These are phyloP conservation scores for Helogale parvula DNA, from an alignment of 2,113 vertebrate genomes.

Conservation along the genomic window DNA sequence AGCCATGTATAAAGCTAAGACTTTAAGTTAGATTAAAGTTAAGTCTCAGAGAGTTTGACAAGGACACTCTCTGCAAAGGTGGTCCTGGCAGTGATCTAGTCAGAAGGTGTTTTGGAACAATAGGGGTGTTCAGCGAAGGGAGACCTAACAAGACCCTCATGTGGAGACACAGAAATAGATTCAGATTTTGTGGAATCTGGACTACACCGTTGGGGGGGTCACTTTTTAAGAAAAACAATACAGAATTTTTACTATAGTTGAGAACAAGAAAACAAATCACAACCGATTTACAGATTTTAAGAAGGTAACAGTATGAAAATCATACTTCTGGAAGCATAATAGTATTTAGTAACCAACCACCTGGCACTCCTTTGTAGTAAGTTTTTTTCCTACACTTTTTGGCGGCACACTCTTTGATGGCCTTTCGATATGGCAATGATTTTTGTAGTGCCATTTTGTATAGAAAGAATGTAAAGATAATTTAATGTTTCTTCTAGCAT, in stretches of 20 bases:
- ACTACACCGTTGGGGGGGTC: fast-evolving
- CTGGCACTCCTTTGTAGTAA: neutral
- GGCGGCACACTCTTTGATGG: fast-evolving
- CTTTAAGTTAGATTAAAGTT: neutral
- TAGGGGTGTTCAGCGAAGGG: fast-evolving
- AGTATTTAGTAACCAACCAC: neutral
- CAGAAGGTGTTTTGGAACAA: neutral
- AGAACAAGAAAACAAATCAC: neutral
- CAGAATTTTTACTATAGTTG: neutral
- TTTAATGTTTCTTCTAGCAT: neutral
- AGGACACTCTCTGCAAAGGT: neutral
- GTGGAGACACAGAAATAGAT: neutral
- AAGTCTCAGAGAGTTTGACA: neutral
- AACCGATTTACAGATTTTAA: neutral
- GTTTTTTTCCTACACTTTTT: neutral
- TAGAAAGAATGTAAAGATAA: neutral
- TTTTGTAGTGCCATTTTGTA: neutral
- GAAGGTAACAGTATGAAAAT: neutral
- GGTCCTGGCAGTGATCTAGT: fast-evolving
- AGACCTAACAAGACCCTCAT: fast-evolving
- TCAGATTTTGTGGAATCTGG: neutral
- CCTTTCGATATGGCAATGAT: neutral
- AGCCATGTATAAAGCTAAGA: neutral
- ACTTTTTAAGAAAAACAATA: neutral
- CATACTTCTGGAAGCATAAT: neutral